Percentiles rank a stretch among this genome's conserved stretches.
Evolutionary conservation across 2,797 vertebrate genomes (phyloP).

Genomic region (Phoebastria nigripes): DNA sequence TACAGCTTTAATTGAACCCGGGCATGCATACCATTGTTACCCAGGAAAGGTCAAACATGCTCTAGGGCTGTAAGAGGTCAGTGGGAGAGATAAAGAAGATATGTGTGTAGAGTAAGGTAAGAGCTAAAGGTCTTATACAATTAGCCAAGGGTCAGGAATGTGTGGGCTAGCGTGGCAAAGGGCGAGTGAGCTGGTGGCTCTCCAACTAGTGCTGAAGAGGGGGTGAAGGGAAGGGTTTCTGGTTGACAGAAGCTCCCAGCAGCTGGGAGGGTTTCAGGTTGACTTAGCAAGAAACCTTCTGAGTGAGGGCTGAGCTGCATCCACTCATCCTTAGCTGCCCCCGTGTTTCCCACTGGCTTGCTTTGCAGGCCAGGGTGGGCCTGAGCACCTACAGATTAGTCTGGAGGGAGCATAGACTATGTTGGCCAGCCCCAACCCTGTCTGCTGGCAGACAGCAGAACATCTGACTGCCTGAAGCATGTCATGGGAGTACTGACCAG

Average conservation of each 20-base stretch:
- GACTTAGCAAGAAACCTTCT: background rate
- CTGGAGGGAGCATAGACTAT: background rate
- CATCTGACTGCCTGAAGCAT: background rate
- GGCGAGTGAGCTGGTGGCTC: background rate
- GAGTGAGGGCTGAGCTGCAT: background rate
- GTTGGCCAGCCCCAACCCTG: background rate
- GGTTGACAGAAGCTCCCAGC: background rate
- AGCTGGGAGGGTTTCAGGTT: background rate
- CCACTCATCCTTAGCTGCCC: background rate
- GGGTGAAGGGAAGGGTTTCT: background rate
- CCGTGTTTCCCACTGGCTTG: background rate
- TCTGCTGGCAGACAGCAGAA: background rate
- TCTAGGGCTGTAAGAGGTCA: background rate
- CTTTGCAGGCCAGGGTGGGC: background rate
- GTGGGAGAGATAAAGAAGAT: constrained; percentile 19
- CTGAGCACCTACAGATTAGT: background rate
- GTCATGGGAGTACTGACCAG: background rate
- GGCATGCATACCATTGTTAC: background rate
- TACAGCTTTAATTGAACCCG: background rate
- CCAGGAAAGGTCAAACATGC: background rate
- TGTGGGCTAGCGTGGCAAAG: background rate
- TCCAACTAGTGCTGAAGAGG: background rate
- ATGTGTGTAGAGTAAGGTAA: constrained; percentile 18
- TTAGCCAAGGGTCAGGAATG: background rate
- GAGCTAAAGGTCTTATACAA: accelerated